These are phyloP conservation scores for Spheniscus mendiculus DNA, from an alignment of 2,113 vertebrate species.

Conservation along the genomic window DNA sequence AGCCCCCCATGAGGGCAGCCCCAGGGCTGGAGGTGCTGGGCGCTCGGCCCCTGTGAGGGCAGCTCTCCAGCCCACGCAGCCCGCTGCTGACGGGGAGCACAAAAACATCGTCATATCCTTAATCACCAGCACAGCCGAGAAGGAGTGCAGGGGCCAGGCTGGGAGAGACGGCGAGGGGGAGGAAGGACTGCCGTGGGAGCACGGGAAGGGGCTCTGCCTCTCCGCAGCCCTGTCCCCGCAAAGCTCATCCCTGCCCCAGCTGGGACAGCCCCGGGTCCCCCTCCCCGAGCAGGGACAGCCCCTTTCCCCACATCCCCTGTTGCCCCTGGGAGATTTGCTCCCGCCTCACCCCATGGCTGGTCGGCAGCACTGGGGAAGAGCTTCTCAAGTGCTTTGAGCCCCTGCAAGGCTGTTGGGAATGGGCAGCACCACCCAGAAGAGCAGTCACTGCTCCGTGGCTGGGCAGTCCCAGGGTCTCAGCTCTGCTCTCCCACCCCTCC, in stretches of 20 bases:
- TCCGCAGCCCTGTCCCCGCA: rapidly evolving
- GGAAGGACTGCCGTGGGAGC: neutral
- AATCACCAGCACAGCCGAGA: neutral
- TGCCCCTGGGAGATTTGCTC: neutral
- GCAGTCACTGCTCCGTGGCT: rapidly evolving
- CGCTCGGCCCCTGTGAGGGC: rapidly evolving
- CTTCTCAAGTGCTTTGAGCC: neutral
- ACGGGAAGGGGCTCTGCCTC: neutral
- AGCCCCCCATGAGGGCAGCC: neutral
- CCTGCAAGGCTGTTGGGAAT: neutral
- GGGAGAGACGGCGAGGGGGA: neutral
- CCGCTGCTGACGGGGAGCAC: neutral
- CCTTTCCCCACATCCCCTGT: neutral
- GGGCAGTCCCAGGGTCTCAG: neutral
- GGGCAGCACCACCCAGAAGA: neutral
- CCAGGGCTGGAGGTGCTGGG: neutral
- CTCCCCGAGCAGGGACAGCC: rapidly evolving
- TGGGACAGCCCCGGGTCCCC: rapidly evolving
- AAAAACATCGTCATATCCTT: neutral
- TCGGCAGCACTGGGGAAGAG: neutral
- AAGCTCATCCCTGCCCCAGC: neutral
- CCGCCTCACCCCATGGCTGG: rapidly evolving
- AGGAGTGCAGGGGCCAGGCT: neutral
- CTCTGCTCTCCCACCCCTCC: neutral
- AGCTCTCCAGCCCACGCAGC: neutral